phyloP scores from a whole-genome alignment of 1,140 invertebrate genomes.

The Tribolium madens region DNA sequence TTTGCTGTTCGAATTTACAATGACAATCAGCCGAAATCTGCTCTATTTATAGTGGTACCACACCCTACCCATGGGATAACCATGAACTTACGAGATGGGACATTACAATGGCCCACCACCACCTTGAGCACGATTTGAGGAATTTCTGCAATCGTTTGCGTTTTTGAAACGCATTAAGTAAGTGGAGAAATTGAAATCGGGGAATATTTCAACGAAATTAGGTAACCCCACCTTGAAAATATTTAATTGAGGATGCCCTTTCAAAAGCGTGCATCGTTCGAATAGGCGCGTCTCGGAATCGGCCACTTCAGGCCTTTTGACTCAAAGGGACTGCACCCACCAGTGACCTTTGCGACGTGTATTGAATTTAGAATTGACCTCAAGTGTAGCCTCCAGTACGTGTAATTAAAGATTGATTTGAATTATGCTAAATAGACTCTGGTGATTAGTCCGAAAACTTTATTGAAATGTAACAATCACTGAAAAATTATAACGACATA shows the following conservation, averaged over 20 bases:
- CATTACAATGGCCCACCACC: constrained; percentile 41
- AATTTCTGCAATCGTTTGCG: constrained; percentile 31
- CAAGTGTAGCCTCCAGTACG: constrained; percentile 34
- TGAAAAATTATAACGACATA: neutral
- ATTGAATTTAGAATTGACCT: constrained; percentile 28
- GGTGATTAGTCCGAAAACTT: constrained; percentile 12
- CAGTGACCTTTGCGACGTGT: constrained; percentile 25
- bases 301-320: constrained; percentile 19
- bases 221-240: constrained; percentile 5
- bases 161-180: constrained; percentile 17
- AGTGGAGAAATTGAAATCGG: constrained; percentile 22
- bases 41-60: constrained; percentile 62
- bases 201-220: constrained; percentile 21
- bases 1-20: constrained; percentile 61
- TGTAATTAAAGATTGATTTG: constrained; percentile 38
- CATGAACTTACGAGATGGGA: constrained; percentile 39
- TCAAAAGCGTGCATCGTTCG: neutral
- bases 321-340: constrained; percentile 32
- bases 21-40: constrained; percentile 59
- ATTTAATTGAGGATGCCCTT: constrained; percentile 22
- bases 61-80: constrained; percentile 53
- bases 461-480: constrained; percentile 14
- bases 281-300: constrained; percentile 3
- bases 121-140: constrained; percentile 10
- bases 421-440: constrained; percentile 14